Conservation (phyloP, 1,140 invertebrate genomes). For the Drosophila elegans region DNA sequence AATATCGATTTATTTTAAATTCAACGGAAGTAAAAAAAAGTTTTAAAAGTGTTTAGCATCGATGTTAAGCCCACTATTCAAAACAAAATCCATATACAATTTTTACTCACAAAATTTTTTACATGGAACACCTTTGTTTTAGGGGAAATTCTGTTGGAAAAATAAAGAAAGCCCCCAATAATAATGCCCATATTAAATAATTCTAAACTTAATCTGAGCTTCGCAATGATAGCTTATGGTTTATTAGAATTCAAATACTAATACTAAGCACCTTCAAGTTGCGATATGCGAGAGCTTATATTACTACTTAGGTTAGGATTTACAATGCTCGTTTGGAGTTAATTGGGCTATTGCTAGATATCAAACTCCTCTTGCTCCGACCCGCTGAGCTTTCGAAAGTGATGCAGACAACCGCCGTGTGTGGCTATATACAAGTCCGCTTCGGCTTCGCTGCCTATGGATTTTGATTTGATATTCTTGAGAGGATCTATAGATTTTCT, state of each 20-base stretch:
- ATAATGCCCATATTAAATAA: not conserved
- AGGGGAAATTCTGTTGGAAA: no score
- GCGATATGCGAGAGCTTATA: conserved; percentile 43
- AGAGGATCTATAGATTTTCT: conserved; percentile 37
- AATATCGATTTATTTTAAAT: no score
- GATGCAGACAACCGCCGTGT: conserved; percentile 75
- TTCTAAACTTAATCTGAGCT: not conserved
- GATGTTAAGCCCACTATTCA: no score
- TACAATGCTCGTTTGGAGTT: conserved; percentile 55
- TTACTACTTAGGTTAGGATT: conserved; percentile 53
- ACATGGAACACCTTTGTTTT: no score
- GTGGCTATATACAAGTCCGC: conserved; percentile 71
- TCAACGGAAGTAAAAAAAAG: no score
- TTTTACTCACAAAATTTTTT: no score
- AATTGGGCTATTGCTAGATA: conserved; percentile 37
- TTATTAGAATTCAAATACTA: conserved; percentile 63
- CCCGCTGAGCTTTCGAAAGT: conserved; percentile 45
- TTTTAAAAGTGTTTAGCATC: no score
- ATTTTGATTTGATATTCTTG: conserved; percentile 41
- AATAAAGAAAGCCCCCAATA: no score
- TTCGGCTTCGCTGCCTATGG: conserved; percentile 42
- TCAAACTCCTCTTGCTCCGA: conserved; percentile 60
- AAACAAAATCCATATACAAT: no score
- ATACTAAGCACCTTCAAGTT: conserved; percentile 61
- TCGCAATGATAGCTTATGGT: conserved; percentile 28